Evolutionary conservation across 2,113 vertebrate species (phyloP).

Genomic region (Caretta caretta): DNA sequence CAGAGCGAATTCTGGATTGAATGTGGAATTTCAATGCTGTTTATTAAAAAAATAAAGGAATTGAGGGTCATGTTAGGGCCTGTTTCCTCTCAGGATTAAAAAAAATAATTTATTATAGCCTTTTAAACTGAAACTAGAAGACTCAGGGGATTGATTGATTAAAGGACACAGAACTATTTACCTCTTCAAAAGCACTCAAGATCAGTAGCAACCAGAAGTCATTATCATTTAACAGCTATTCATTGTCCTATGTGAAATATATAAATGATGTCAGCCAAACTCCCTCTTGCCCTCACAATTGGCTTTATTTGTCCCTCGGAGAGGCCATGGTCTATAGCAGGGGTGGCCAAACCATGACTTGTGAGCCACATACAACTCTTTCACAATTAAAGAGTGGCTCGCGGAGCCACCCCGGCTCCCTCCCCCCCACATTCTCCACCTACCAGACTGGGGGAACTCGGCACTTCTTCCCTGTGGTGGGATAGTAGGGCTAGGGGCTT

Average conservation of each 20-base stretch:
- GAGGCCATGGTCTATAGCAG: background rate
- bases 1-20: constrained; percentile 44
- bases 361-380: too few relatives aligned
- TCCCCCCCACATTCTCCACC: too few relatives aligned
- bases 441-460: too few relatives aligned
- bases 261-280: background rate
- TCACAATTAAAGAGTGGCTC: too few relatives aligned
- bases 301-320: background rate
- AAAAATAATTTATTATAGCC: constrained; percentile 10
- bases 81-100: constrained; percentile 47
- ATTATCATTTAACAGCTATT: constrained; percentile 33
- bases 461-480: too few relatives aligned
- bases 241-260: constrained; percentile 4
- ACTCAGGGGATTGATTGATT: background rate
- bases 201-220: constrained; percentile 29
- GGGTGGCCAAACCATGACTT: too few relatives aligned
- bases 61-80: constrained; percentile 45
- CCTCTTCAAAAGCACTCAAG: constrained; percentile 35
- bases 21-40: constrained; percentile 46
- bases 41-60: background rate
- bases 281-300: background rate
- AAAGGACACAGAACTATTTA: constrained; percentile 5
- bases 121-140: constrained; percentile 41
- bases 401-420: too few relatives aligned
- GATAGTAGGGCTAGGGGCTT: too few relatives aligned